A percentile compares a stretch with the other conserved stretches of the same genome.
These are phyloP conservation scores for Cephus pygmeus DNA, from an alignment of 2,888 invertebrate genomes.

Conservation along the genomic window DNA sequence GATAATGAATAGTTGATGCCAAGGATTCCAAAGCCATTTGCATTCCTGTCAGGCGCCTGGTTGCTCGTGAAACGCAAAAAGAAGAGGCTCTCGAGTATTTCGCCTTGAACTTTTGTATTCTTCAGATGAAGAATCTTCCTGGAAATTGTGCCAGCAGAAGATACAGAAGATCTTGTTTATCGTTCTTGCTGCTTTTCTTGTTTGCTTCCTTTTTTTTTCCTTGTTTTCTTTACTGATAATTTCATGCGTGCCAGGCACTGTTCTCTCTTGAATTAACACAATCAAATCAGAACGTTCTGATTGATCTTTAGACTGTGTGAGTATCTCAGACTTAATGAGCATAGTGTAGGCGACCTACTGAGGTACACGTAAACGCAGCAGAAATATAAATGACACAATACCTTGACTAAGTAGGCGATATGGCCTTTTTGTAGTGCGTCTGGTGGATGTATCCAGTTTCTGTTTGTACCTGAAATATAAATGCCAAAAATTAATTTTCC, in stretches of 20 bases:
- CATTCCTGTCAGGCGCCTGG: neutral
- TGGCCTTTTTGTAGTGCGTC: conserved; percentile 94
- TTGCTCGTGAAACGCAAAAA: neutral
- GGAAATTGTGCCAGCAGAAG: neutral
- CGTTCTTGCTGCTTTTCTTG: neutral
- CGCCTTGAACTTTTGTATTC: neutral
- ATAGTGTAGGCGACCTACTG: neutral
- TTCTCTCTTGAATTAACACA: neutral
- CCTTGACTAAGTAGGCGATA: conserved; percentile 97
- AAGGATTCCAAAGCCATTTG: neutral
- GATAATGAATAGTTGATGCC: neutral
- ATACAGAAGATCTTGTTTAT: neutral
- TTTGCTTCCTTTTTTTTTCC: neutral
- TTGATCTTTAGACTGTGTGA: neutral
- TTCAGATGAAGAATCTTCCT: neutral
- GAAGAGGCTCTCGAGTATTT: neutral
- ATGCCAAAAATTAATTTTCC: neutral
- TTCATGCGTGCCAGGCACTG: neutral
- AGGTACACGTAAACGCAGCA: neutral
- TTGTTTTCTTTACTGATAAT: neutral
- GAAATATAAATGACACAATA: conserved; percentile 60
- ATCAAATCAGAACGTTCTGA: neutral
- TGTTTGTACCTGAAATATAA: conserved; percentile 65
- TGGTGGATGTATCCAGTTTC: conserved; percentile 94
- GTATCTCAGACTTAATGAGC: neutral